Evolutionary conservation across 23 tunicate genomes (phyloP).

Genomic region (Clavelina lepadiformis): DNA sequence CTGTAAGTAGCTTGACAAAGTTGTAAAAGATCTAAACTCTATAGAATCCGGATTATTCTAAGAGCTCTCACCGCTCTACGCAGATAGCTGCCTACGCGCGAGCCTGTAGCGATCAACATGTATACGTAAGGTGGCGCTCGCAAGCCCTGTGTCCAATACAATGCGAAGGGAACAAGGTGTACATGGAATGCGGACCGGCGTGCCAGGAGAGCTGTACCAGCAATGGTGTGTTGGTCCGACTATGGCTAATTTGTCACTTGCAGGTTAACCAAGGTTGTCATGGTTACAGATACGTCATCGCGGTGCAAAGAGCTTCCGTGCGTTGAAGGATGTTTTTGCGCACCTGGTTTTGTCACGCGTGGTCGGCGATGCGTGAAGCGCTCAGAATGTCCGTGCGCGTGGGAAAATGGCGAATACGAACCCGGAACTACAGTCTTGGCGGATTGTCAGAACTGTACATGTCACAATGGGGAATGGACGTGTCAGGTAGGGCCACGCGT

Average conservation of each 20-base stretch:
- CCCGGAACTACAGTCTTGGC: slow-evolving; percentile 23
- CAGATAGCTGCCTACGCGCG: slow-evolving; percentile 68
- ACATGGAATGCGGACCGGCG: slow-evolving; percentile 69
- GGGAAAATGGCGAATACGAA: slow-evolving; percentile 45
- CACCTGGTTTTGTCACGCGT: slow-evolving; percentile 40
- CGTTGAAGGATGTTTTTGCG: slow-evolving; percentile 88
- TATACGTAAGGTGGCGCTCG: slow-evolving; percentile 43
- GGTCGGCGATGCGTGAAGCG: slow-evolving; percentile 45
- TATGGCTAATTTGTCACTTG: neutral
- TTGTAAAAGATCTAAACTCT: too few relatives aligned
- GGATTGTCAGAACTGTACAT: slow-evolving; percentile 70
- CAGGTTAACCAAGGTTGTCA: neutral
- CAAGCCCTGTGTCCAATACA: slow-evolving; percentile 74
- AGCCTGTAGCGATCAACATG: slow-evolving; percentile 38
- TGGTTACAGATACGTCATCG: neutral
- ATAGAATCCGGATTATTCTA: neutral
- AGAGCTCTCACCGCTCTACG: neutral
- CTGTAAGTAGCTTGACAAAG: too few relatives aligned
- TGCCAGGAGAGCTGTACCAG: slow-evolving; percentile 40
- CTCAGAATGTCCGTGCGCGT: slow-evolving; percentile 52
- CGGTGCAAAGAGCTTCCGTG: slow-evolving; percentile 44
- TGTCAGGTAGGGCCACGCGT: slow-evolving; percentile 42
- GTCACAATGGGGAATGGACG: slow-evolving; percentile 43
- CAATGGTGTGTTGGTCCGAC: slow-evolving; percentile 12
- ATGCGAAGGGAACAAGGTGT: slow-evolving; percentile 61